These are phyloP conservation scores for Harpalus rufipes DNA, from an alignment of 2,888 invertebrate genomes.

Conservation along the genomic window DNA sequence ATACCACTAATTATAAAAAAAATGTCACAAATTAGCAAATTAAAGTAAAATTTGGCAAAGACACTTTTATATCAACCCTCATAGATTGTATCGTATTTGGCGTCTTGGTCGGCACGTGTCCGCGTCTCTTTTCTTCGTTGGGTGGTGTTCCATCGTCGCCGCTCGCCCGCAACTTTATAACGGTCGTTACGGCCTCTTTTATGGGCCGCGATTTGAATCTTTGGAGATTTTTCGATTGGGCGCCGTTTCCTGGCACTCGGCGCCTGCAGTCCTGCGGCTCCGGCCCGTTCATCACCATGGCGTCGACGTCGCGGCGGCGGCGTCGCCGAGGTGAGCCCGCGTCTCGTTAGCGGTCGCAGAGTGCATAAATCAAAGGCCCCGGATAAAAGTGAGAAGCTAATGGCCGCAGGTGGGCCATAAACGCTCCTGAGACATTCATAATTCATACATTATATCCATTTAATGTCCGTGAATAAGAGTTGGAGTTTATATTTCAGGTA, in stretches of 20 bases:
- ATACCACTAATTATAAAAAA: no score
- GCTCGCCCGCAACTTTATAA: slow-evolving; percentile 70
- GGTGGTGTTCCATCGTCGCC: slow-evolving; percentile 65
- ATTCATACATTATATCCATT: slow-evolving; percentile 73
- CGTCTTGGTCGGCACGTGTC: slow-evolving; percentile 67
- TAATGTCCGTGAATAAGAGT: slow-evolving; percentile 66
- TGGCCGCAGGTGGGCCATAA: slow-evolving; percentile 76
- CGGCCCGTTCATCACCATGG: slow-evolving; percentile 70
- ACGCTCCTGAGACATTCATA: slow-evolving; percentile 73
- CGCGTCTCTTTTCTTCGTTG: slow-evolving; percentile 67
- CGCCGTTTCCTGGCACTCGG: slow-evolving; percentile 72
- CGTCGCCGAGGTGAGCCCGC: slow-evolving; percentile 54
- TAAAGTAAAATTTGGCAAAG: no score
- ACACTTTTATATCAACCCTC: no score
- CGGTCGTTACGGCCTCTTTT: slow-evolving; percentile 72
- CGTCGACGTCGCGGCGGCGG: slow-evolving; percentile 59
- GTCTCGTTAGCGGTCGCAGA: slow-evolving; percentile 74
- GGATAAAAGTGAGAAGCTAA: slow-evolving; percentile 74
- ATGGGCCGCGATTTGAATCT: slow-evolving; percentile 73
- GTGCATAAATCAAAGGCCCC: slow-evolving; percentile 73
- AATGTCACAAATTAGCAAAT: no score
- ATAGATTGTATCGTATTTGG: neutral
- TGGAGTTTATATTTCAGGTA: slow-evolving; percentile 66
- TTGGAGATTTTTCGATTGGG: slow-evolving; percentile 73
- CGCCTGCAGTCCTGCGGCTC: slow-evolving; percentile 69